Evolutionary conservation across 2,888 invertebrate species (phyloP).

Genomic region (Junonia oenone): DNA sequence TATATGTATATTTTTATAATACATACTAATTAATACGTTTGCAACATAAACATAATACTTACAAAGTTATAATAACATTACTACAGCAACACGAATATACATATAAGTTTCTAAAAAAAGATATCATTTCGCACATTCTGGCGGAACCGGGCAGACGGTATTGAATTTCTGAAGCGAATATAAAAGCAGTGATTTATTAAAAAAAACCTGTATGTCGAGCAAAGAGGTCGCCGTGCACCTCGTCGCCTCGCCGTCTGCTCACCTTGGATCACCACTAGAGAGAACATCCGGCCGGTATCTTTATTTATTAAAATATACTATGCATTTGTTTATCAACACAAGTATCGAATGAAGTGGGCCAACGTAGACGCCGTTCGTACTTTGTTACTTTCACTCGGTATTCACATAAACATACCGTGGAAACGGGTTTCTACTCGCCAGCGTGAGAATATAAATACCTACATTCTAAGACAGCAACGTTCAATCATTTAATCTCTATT

Average conservation of each 20-base stretch:
- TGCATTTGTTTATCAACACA: conserved; percentile 36
- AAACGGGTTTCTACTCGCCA: conserved; percentile 34
- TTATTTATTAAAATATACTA: conserved; percentile 41
- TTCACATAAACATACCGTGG: conserved; percentile 36
- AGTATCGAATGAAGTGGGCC: conserved; percentile 30
- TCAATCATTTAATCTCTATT: conserved; percentile 16
- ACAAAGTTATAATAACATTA: too few relatives aligned
- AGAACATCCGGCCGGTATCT: conserved; percentile 46
- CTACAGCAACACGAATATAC: too few relatives aligned
- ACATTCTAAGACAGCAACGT: conserved; percentile 6
- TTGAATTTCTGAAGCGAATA: conserved; percentile 55
- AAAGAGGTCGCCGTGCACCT: conserved; percentile 54
- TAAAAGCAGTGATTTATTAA: conserved; percentile 59
- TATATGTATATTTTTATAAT: too few relatives aligned
- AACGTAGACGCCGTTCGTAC: conserved; percentile 28
- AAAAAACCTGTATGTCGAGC: conserved; percentile 57
- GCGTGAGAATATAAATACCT: conserved; percentile 27
- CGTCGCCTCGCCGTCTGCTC: conserved; percentile 71
- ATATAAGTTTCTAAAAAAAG: neutral
- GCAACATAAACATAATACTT: too few relatives aligned
- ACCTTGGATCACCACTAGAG: conserved; percentile 54
- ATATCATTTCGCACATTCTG: conserved; percentile 37
- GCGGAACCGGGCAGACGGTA: conserved; percentile 49
- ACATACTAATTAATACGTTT: too few relatives aligned
- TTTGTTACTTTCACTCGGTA: conserved; percentile 51